Percentiles rank a stretch among this genome's conserved stretches.
These are phyloP conservation scores for Coptodon rendalli DNA, from an alignment of 2,113 vertebrate genomes.

Conservation along the genomic window DNA sequence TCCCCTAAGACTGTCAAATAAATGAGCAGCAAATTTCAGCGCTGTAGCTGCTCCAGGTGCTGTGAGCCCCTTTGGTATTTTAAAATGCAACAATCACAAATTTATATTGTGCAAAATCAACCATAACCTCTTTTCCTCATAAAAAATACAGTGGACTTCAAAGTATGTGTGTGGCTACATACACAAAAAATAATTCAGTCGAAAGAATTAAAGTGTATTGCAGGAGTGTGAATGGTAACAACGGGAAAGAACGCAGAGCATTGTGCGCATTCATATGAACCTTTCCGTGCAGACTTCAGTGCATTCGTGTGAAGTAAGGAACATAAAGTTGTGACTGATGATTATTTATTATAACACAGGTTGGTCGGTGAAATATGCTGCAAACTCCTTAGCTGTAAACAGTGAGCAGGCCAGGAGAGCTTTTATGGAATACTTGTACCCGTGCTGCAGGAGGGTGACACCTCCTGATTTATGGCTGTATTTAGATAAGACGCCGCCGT, in stretches of 20 bases:
- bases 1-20: not conserved
- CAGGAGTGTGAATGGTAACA: not conserved
- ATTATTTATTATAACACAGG: constrained; percentile 63
- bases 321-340: constrained; percentile 30
- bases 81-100: not conserved
- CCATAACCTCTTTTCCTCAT: no score
- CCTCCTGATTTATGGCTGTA: constrained; percentile 85
- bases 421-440: constrained; percentile 86
- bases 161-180: not conserved
- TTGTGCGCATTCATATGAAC: not conserved
- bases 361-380: constrained; percentile 80
- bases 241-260: not conserved
- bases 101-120: not conserved
- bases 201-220: not conserved
- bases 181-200: not conserved
- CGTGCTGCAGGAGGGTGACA: constrained; percentile 80
- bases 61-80: not conserved
- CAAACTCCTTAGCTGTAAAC: constrained; percentile 79
- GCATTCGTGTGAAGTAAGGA: not conserved
- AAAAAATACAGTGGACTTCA: not conserved
- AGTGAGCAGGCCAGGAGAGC: constrained; percentile 75
- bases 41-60: not conserved
- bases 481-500: constrained; percentile 88
- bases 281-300: not conserved
- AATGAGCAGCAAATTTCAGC: not conserved